Evolutionary conservation across 2,113 vertebrate genomes (phyloP), one percentile per base, ranked within the genome.

Genomic region (Thunnus maccoyii): DNA sequence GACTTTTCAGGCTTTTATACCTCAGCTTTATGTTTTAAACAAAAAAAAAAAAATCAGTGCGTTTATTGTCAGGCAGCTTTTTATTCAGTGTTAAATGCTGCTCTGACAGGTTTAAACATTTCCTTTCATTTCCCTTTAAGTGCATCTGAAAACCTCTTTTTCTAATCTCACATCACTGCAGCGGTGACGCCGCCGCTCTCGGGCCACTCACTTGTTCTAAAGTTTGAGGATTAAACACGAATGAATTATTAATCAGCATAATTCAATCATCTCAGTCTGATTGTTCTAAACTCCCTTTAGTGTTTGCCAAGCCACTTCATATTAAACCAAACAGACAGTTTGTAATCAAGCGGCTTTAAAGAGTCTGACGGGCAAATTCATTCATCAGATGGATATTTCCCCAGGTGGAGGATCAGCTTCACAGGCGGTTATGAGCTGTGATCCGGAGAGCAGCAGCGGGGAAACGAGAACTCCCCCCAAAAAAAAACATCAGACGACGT

Each of bases 211-310:
- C 58, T 65, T 22, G 22, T 68, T 85, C 44, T 72, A 32, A 22
- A 81, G 56, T 68, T 86, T n/a, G 30, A 78, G 41, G 44, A 58
- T 82, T 88, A 78, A 89, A 87, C 32, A 76, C 74, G 55, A 77
- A 84, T 90, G 55, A 92, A 92, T 91, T 83, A 93, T 92, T 88
- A 91, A 88, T 89, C 78, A 64, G 55, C 0, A 55, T 85, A 85
- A 87, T 87, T 89, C 72, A 86, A 72, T 89, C 76, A 78, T 77
- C 79, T 80, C 67, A 69, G 72, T 90, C 51, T 70, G 78, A 86
- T 85, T 78, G 73, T 82, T 85, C 60, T 76, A 22, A 75, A 79
- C 41, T 80, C 77, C 80, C 78, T 71, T 74, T 41, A 80, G 87
- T 87, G 79, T 85, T 84, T 70, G 72, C 75, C 22, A 22, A 87